Base-by-base conservation (phyloP, 1,140 invertebrate genomes). In the Bombus waltoni region DNA sequence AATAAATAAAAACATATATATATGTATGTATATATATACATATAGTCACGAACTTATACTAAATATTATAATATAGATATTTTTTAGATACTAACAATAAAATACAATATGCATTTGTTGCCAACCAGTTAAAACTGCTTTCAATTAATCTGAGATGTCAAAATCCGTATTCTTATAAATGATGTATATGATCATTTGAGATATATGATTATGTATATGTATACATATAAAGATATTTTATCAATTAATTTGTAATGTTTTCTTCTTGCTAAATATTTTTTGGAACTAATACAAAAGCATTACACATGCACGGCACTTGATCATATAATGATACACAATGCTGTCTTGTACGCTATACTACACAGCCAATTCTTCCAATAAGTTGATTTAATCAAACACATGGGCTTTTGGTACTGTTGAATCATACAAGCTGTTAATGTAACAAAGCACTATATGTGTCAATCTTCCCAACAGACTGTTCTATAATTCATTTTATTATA, bases 71-170 rank as follows among this genome's bases (percentile, higher is more conserved):
- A 28, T 40, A 59, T 44, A 70, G 15, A 83, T 2, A 71, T 35
- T 25, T 59, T 57, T 38, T 71, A 38, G n/a, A 84, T 40, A 84
- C 83, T 85, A 85, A 85, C 83, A 40, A 80, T 80, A 38, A 85
- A 44, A 44, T 73, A 25, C 15, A 73, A 80, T 44, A 85, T 65
- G 42, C 83, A 85, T 85, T 68, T 84, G 82, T 70, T 59, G 82
- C 66, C 68, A 80, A 62, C 68, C 76, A 42, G 40, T 53, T 42
- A 68, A 80, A 79, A 38, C 35, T 47, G 32, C 59, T 44, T 72
- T 25, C 35, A 66, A 32, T 76, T 76, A 83, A 83, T 83, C 9
- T 15, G 25, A 40, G 25, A 66, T 82, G 65, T 79, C 83, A 79
- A 42, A 70, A 70, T 72, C 13, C 2, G 18, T n/a, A 11, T 79